Base-by-base conservation (phyloP, 1,140 invertebrate genomes). In the Pollicipes pollicipes region DNA sequence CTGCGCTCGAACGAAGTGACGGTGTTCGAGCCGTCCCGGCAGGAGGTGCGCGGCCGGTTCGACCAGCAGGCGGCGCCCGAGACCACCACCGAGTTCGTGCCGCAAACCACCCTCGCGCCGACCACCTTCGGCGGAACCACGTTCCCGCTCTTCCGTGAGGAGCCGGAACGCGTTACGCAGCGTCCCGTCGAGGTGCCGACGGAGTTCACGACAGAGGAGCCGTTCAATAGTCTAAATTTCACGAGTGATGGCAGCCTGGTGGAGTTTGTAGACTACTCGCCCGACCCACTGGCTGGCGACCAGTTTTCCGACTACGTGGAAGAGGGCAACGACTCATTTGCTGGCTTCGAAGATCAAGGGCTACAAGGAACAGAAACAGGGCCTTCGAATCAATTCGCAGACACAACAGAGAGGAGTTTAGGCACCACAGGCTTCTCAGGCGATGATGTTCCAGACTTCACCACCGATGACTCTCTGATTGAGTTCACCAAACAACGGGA, bases 131-230 rank as follows among this genome's bases (percentile, higher is more conserved):
- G 30, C 71, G 24, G n/a, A 31, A 35, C n/a, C 0, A 66, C 26
- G 13, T 69, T 35, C 71, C 30, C 13, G 29, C 35, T 58, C 13
- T 68, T 73, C 16, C 70, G 71, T 70, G 6, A 73, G 71, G 66
- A 71, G 69, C 8, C 63, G 64, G n/a, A 30, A 70, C 16, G 70
- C 70, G 69, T 30, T 16, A 28, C 69, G 26, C 26, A 35, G 21
- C 70, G 69, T 29, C 67, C 58, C 37, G 68, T 68, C 24, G 64
- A 66, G 24, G 27, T 30, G 26, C 69, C 68, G 24, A 31, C 71
- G 26, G 29, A 63, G 29, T 29, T 45, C 64, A 72, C 32, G 2
- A 31, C 30, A 10, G 30, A 31, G 45, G 21, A 10, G 10, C 2
- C 17, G 45, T 58, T 58, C 45, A 21, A 10, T 3, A 58, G 13